phyloP scores from a whole-genome alignment of 37 sponge, comb jelly and placozoan species.

The Corticium candelabrum region DNA sequence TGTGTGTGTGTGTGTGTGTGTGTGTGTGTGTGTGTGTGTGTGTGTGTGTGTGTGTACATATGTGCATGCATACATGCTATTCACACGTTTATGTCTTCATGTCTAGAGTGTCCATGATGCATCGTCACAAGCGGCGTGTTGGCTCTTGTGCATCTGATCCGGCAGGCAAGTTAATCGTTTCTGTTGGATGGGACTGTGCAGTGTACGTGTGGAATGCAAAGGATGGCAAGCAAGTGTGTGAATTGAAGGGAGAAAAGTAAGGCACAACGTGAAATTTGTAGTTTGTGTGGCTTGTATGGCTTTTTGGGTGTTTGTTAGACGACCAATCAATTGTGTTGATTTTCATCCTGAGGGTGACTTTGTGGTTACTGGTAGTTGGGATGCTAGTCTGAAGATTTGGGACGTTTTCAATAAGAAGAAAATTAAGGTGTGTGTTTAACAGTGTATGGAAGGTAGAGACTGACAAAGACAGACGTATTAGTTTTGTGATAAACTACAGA shows the following conservation, averaged over 20 bases:
- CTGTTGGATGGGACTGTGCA: constrained; percentile 56
- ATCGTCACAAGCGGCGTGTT: constrained; percentile 56
- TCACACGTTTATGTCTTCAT: too few relatives aligned
- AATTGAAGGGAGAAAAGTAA: constrained; percentile 14
- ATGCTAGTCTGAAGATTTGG: constrained; percentile 67
- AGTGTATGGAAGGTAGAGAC: too few relatives aligned
- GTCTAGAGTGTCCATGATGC: constrained; percentile 33
- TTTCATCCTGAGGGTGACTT: constrained; percentile 87
- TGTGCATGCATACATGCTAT: not conserved
- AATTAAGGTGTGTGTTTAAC: constrained; percentile 49
- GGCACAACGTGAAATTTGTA: too few relatives aligned
- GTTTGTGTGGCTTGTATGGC: not conserved
- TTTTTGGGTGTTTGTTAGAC: not conserved
- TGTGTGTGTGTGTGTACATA: not conserved
- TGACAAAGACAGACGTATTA: too few relatives aligned
- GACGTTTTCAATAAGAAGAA: constrained; percentile 71
- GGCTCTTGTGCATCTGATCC: constrained; percentile 37
- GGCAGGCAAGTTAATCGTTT: constrained; percentile 52
- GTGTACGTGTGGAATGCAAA: constrained; percentile 60
- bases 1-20: constrained; percentile 5
- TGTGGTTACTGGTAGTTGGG: constrained; percentile 77
- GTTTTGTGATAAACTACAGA: too few relatives aligned
- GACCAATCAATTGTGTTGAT: constrained; percentile 74
- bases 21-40: constrained; percentile 5
- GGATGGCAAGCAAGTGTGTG: constrained; percentile 27